Evolutionary conservation across 2,113 vertebrate species (phyloP).

Genomic region (Brachionichthys hirsutus): DNA sequence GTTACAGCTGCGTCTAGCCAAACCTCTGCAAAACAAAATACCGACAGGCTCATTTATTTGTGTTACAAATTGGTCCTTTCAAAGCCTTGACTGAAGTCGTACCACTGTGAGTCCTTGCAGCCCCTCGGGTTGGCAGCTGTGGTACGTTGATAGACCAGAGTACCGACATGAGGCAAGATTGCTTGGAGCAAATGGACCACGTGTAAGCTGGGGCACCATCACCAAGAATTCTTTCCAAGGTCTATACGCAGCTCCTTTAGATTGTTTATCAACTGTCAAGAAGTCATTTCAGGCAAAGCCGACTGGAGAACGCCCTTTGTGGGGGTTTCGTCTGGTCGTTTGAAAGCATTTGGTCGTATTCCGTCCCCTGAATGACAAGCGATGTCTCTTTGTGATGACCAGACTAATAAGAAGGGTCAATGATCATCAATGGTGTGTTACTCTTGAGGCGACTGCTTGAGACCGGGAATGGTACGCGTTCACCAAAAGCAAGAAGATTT

Average conservation of each 20-base stretch:
- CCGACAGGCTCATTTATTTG: slow-evolving; percentile 76
- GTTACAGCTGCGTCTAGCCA: slow-evolving; percentile 70
- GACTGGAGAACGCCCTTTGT: not conserved
- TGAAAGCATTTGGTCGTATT: slow-evolving; percentile 32
- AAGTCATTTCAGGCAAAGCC: slow-evolving; percentile 7
- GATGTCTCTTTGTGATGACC: slow-evolving; percentile 29
- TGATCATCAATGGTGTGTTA: slow-evolving; percentile 19
- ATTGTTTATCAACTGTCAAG: slow-evolving; percentile 21
- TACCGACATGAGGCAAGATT: slow-evolving; percentile 39
- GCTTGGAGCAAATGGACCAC: slow-evolving; percentile 15
- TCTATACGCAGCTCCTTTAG: slow-evolving; percentile 3
- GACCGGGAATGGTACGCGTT: slow-evolving; percentile 24
- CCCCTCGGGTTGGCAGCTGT: slow-evolving; percentile 54
- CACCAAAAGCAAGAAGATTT: slow-evolving; percentile 51
- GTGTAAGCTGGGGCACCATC: slow-evolving; percentile 10
- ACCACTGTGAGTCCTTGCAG: slow-evolving; percentile 55
- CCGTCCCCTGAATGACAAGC: slow-evolving; percentile 30
- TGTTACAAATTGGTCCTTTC: slow-evolving; percentile 76
- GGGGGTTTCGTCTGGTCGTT: slow-evolving; percentile 5
- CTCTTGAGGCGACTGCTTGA: not conserved
- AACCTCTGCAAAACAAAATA: slow-evolving; percentile 73
- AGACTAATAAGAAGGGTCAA: slow-evolving; percentile 26
- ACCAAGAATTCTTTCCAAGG: slow-evolving; percentile 8
- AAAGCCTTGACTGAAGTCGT: slow-evolving; percentile 69
- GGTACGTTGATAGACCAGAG: slow-evolving; percentile 58